Evolutionary conservation across 2,113 vertebrate species (phyloP), one percentile per base, ranked within the genome.

Genomic region (Argyrosomus japonicus): DNA sequence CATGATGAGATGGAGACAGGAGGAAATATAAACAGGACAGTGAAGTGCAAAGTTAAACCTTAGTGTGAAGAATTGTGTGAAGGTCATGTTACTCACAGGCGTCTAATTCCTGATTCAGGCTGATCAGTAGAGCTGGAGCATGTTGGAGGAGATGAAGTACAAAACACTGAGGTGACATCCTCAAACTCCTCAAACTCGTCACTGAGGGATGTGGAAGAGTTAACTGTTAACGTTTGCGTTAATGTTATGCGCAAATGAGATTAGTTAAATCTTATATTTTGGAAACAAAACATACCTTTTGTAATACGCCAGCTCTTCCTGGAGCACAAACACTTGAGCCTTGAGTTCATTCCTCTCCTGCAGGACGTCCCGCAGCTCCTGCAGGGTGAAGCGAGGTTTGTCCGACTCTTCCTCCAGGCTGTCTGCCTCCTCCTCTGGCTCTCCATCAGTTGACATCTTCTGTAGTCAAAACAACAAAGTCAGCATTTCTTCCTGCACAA

Each of bases 271-370:
- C 25, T 45, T 5, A 17, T 40, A 21, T 23, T 53, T 25, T 51
- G 21, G 10, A 8, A 27, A 50, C 6, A 69, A 54, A 75, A 23
- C 0, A 0, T 48, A 98, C 97, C 96, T 97, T 94, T 96, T 97
- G 71, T 97, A 98, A 91, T 97, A 98, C 0, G 96, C 95, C 76
- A 99, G 94, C 77, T 99, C 98, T 74, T 99, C 98, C 79, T 98
- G 96, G 51, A 99, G 88, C 88, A 98, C 15, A 64, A 99, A 99
- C 47, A 99, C 96, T 90, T 97, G 95, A 9, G 97, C 95, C 91
- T 99, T 99, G 72, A 99, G 93, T 74, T 99, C 96, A 4, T 99
- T 99, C 85, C 95, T 96, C 91, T 99, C 98, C 0, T 97, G 97
- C 67, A 99, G 93, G 65, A 99, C 98, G 0, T 99, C 97, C 17